phyloP scores from a whole-genome alignment of 1,140 invertebrate genomes.

The Lordiphosa stackelbergi region DNA sequence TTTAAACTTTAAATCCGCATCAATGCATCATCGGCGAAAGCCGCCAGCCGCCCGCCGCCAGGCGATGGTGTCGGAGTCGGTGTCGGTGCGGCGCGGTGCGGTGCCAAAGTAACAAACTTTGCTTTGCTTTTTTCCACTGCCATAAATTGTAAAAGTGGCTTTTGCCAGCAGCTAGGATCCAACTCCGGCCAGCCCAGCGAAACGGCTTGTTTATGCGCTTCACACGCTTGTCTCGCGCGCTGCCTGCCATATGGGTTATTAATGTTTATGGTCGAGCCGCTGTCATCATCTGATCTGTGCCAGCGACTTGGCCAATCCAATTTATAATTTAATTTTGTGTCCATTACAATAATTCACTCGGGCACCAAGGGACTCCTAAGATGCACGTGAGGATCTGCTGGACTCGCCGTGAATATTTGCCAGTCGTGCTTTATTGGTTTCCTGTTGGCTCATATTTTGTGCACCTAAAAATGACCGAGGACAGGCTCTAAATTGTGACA shows the following conservation, averaged over 20 bases:
- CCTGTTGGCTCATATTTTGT: conserved; percentile 74
- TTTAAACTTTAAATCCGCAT: conserved; percentile 74
- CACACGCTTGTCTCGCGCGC: conserved; percentile 61
- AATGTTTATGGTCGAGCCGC: conserved; percentile 57
- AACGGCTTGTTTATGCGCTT: conserved; percentile 66
- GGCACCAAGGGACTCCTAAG: background rate
- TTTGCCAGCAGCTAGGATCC: conserved; percentile 39
- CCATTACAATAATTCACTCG: conserved; percentile 55
- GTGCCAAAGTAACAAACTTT: conserved; percentile 65
- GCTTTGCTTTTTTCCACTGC: conserved; percentile 39
- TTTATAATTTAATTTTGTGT: conserved; percentile 60
- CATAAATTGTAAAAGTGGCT: conserved; percentile 69
- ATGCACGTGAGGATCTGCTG: conserved; percentile 13
- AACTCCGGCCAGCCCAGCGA: background rate
- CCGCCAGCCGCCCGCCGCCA: conserved; percentile 12
- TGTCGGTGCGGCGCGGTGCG: conserved; percentile 21
- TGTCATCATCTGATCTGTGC: conserved; percentile 51
- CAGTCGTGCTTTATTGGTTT: conserved; percentile 61
- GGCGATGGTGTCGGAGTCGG: conserved; percentile 21
- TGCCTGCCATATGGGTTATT: conserved; percentile 64
- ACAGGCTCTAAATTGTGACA: conserved; percentile 68
- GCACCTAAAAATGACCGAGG: conserved; percentile 13
- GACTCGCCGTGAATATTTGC: conserved; percentile 9
- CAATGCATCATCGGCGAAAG: conserved; percentile 70
- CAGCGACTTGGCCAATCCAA: conserved; percentile 44